Evolutionary conservation across 2,113 vertebrate genomes (phyloP).

Genomic region (Bubo blakistoni): DNA sequence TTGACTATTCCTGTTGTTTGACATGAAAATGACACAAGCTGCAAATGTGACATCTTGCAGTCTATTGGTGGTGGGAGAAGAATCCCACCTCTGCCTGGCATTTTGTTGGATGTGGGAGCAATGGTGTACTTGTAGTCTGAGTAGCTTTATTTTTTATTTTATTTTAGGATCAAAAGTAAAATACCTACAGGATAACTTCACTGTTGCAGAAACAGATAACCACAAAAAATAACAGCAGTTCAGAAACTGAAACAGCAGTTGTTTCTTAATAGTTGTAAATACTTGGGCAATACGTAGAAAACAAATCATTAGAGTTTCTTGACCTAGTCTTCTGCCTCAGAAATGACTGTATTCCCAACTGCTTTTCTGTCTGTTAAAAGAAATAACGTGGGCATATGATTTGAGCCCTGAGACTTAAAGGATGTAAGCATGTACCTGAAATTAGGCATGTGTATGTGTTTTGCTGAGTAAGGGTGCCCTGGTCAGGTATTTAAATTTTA

Average conservation of each 20-base stretch:
- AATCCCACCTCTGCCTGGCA: not conserved
- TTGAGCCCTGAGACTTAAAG: not conserved
- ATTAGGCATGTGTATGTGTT: slow-evolving; percentile 14
- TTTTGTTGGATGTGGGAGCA: not conserved
- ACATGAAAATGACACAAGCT: not conserved
- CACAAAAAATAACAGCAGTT: not conserved
- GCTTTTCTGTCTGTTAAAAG: not conserved
- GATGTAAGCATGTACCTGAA: slow-evolving; percentile 20
- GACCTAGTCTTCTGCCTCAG: not conserved
- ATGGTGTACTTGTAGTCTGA: not conserved
- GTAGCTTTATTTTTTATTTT: not conserved
- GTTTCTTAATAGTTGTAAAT: not conserved
- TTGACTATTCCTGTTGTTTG: not conserved
- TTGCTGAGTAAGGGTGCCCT: slow-evolving; percentile 47
- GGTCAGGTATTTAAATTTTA: slow-evolving; percentile 53
- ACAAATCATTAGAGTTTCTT: not conserved
- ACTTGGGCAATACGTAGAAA: not conserved
- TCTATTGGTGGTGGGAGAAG: not conserved
- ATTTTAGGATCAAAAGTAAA: not conserved
- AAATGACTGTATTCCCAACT: not conserved
- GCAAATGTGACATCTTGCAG: not conserved
- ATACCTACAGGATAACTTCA: not conserved
- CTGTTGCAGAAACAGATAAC: not conserved
- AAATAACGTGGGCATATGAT: not conserved
- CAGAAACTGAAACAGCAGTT: not conserved